Base-by-base conservation (phyloP, 2,113 vertebrate species). In the Fukomys damarensis region DNA sequence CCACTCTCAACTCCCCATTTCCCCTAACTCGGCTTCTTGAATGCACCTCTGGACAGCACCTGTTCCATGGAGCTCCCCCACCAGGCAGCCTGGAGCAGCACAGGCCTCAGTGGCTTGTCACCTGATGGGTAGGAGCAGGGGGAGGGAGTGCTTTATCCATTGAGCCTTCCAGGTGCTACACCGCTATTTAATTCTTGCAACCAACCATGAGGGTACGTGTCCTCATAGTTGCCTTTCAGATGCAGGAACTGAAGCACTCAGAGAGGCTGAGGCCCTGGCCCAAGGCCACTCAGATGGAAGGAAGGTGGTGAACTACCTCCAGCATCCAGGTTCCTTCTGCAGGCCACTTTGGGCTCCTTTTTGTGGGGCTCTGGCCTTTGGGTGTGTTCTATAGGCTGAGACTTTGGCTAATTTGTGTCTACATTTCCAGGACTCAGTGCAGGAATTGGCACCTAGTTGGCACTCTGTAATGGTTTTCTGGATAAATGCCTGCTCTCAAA, bases 401-500 rank as follows among this genome's bases (percentile, higher is more conserved):
- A 38, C 35, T 28, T 7, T 13, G 16, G n/a, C n/a, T 6, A 2
- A 49, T 61, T 61, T 59, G 63, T 58, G 35, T 72, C 38, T 26
- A 1, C 0, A 0, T 59, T 32, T 43, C 38, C 49, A 43, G 70
- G 2, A 17, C n/a, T 86, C 58, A 0, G 68, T 8, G 1, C 35
- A 30, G 86, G 59, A 7, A 20, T 0, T 0, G 89, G 56, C 22
- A 56, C 77, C 86, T 59, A 30, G 79, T 0, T 0, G 72, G 32
- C 79, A n/a, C 83, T 56, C 41, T 68, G 30, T 49, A 56, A 86
- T 70, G 32, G 35, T 66, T 63, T 86, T 19, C 74, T 10, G 65
- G 88, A n/a, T 63, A 86, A 83, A 80, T 41, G 70, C n/a, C 80
- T 84, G 95, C 84, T 93, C 92, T 93, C 0, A 5, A 63, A 89